Base-by-base conservation (phyloP, 2,113 vertebrate genomes). In the Propithecus coquereli region DNA sequence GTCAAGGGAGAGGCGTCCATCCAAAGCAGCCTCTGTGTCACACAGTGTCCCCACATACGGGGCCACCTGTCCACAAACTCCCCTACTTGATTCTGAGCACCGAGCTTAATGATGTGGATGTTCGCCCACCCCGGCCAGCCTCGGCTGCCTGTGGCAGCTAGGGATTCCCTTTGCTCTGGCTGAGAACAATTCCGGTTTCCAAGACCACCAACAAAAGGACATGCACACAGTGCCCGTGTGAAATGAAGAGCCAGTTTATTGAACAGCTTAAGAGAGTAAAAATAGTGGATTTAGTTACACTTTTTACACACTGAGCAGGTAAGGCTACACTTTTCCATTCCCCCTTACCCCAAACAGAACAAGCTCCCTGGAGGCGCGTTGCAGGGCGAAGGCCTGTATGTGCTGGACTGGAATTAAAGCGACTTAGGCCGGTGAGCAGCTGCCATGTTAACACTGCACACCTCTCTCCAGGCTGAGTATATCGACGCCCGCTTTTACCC, bases 231-330 rank as follows among this genome's bases (percentile, higher is more conserved):
- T 76, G 76, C 25, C 45, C 40, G 13, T 54, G 83, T 40, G 85
- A 95, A 95, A 97, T 43, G 80, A 96, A 76, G 88, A 70, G 96
- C 83, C 81, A 95, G 84, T 98, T 98, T 98, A 98, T 97, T 98
- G 84, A 96, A 94, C 95, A 97, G 95, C 68, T 97, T 95, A 77
- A 94, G 65, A 87, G 92, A 87, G 32, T 79, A 73, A 84, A 71
- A 92, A 96, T 66, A 96, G 94, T 54, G 81, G 82, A 65, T 12
- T 93, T 93, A 63, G 90, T 96, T 96, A 63, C 92, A 76, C 45
- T 71, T 94, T 94, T 94, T 94, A 94, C 97, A 97, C 84, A 71
- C 30, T n/a, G 83, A 97, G 86, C 71, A 89, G 61, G 85, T 94
- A 97, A 97, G 87, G 50, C 59, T 91, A 87, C 68, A 87, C 47